These are phyloP conservation scores for Eurystomus gularis DNA, from an alignment of 2,113 vertebrate genomes.

Conservation along the genomic window DNA sequence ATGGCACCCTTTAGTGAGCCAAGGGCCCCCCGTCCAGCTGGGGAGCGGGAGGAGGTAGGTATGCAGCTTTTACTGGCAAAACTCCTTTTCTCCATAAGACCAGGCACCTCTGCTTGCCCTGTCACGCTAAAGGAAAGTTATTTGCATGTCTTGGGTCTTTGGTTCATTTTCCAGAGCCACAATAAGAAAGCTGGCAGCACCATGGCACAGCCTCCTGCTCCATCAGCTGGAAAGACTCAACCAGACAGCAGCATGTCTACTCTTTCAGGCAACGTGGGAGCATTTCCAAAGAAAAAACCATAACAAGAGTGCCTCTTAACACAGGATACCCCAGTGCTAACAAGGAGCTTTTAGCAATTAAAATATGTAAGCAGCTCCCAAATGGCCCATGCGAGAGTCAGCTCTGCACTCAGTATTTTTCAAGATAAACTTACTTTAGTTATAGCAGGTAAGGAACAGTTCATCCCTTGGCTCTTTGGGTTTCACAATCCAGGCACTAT, in stretches of 20 bases:
- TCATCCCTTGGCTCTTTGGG: not conserved
- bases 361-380: not conserved
- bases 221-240: not conserved
- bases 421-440: not conserved
- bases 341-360: not conserved
- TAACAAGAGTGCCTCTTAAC: not conserved
- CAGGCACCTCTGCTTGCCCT: not conserved
- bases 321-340: not conserved
- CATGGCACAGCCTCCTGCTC: not conserved
- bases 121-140: not conserved
- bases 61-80: not conserved
- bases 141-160: not conserved
- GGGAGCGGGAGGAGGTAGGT: not conserved
- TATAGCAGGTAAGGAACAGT: not conserved
- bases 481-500: not conserved
- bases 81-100: not conserved
- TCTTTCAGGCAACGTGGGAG: not conserved
- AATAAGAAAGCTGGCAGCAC: not conserved
- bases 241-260: not conserved
- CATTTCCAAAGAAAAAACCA: slow-evolving; percentile 33
- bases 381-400: not conserved
- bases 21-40: not conserved
- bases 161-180: not conserved
- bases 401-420: not conserved
- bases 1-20: not conserved